A percentile compares a stretch with the other conserved stretches of the same genome.
These are phyloP conservation scores for Danaus chrysippus DNA, from an alignment of 2,888 invertebrate genomes.

Conservation along the genomic window DNA sequence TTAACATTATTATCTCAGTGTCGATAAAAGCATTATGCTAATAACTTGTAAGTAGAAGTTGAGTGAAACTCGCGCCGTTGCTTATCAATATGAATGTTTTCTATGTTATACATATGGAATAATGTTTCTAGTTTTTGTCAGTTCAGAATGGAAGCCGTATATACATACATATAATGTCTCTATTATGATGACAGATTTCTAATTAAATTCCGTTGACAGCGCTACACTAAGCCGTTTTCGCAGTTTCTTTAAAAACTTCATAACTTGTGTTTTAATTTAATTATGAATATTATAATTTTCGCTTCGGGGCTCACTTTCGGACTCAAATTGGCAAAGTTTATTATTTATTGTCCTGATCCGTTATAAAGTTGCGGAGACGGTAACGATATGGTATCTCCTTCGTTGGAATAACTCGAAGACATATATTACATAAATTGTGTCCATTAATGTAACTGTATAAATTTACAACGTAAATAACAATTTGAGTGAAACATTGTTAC, in stretches of 20 bases:
- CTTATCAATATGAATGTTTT: no score
- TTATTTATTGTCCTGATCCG: slow-evolving; percentile 64
- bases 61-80: not conserved
- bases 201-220: slow-evolving; percentile 62
- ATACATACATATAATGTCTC: slow-evolving; percentile 16
- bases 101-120: no score
- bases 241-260: slow-evolving; percentile 67
- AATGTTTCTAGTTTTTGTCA: no score
- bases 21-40: slow-evolving; percentile 19
- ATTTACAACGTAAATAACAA: not conserved
- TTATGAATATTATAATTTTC: slow-evolving; percentile 66
- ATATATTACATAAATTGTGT: slow-evolving; percentile 10
- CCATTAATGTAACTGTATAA: not conserved
- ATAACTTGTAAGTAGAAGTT: slow-evolving; percentile 12
- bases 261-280: slow-evolving; percentile 72
- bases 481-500: not conserved
- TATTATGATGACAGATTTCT: slow-evolving; percentile 39
- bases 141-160: slow-evolving; percentile 3
- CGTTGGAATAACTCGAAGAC: slow-evolving; percentile 12
- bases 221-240: slow-evolving; percentile 50
- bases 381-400: slow-evolving; percentile 26
- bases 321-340: slow-evolving; percentile 69
- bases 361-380: slow-evolving; percentile 53
- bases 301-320: slow-evolving; percentile 44
- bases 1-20: slow-evolving; percentile 15